Conservation (phyloP, 2,113 vertebrate species). For the Arizona elegans region DNA sequence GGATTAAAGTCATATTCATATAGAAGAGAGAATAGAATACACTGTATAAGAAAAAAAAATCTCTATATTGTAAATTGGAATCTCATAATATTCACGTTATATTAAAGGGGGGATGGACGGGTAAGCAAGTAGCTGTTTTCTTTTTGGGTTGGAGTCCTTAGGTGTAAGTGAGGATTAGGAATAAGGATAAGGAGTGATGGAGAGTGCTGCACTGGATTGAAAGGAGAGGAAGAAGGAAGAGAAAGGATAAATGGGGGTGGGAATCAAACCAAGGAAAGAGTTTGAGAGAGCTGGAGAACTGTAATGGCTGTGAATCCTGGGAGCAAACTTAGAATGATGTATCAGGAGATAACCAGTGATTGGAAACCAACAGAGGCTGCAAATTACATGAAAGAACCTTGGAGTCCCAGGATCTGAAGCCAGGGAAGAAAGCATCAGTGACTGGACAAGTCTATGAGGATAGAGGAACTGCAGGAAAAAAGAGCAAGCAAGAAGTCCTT, state of each 20-base stretch:
- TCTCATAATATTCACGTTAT: not conserved
- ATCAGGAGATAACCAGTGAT: not conserved
- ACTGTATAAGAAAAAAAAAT: not conserved
- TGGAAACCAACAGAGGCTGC: not conserved
- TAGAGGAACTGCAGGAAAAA: not conserved
- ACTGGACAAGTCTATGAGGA: not conserved
- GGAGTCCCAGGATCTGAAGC: not conserved
- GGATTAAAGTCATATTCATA: not conserved
- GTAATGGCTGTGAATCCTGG: not conserved
- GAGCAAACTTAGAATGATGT: not conserved
- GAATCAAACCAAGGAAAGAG: not conserved
- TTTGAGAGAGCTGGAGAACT: not conserved
- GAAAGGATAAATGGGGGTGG: not conserved
- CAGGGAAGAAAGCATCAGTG: not conserved
- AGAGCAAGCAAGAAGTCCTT: not conserved
- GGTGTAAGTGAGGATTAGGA: not conserved
- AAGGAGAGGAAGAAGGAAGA: not conserved
- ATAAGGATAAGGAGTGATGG: not conserved
- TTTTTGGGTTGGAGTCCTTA: not conserved
- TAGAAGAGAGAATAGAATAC: not conserved
- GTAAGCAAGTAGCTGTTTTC: not conserved
- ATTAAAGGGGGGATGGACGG: not conserved
- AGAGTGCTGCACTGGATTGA: not conserved
- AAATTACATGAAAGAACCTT: not conserved
- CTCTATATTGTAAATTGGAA: not conserved